These are phyloP conservation scores for Rafetus swinhoei DNA, from an alignment of 2,113 vertebrate genomes.

Conservation along the genomic window DNA sequence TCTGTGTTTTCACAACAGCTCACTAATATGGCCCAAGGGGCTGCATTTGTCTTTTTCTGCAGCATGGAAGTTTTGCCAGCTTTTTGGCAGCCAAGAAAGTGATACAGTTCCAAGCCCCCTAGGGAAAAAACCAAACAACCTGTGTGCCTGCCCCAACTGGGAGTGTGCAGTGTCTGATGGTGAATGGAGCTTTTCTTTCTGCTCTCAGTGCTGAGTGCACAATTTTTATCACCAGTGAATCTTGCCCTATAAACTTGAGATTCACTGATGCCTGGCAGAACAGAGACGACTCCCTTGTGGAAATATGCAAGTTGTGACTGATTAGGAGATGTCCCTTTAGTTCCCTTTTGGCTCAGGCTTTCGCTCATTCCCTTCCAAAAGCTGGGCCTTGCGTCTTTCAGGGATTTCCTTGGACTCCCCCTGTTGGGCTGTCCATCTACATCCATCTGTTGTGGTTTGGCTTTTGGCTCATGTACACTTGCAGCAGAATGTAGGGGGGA, in stretches of 20 bases:
- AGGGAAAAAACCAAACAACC: slow-evolving; percentile 12
- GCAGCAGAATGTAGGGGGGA: too few species aligned
- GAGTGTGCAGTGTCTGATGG: background rate
- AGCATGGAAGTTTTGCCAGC: background rate
- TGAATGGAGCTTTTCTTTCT: slow-evolving; percentile 1
- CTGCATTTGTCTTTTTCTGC: slow-evolving; percentile 52
- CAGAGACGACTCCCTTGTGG: rapidly evolving
- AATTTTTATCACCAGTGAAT: background rate
- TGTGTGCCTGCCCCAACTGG: slow-evolving; percentile 26
- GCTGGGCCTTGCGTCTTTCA: background rate
- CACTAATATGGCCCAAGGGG: slow-evolving; percentile 25
- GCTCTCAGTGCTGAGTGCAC: background rate
- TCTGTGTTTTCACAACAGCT: slow-evolving; percentile 67
- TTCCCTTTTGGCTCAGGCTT: background rate
- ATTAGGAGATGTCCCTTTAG: background rate
- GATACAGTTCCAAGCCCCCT: slow-evolving; percentile 20
- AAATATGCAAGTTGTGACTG: background rate
- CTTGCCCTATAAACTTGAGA: background rate
- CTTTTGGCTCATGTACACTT: too few species aligned
- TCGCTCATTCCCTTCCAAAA: background rate
- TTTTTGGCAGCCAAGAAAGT: slow-evolving; percentile 54
- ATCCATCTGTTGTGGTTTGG: too few species aligned
- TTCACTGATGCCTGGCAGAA: background rate
- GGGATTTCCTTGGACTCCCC: background rate
- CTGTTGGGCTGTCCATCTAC: too few species aligned